phyloP scores from a whole-genome alignment of 2,797 vertebrate species.

The Rhinogobio ventralis region DNA sequence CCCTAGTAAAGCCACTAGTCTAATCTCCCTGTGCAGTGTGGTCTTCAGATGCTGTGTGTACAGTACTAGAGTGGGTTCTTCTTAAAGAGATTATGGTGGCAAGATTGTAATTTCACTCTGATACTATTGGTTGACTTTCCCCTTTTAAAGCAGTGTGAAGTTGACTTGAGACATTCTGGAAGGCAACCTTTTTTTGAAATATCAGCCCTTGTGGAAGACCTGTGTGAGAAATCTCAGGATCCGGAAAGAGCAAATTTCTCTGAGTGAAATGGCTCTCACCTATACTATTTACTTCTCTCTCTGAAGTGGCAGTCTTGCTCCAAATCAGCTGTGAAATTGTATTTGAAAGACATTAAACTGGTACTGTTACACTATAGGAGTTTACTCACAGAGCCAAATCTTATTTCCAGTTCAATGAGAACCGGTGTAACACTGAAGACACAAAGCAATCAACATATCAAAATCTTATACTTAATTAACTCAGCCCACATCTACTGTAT shows the following conservation, averaged over 20 bases:
- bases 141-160: conserved; percentile 64
- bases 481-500: no score
- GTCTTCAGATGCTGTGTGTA: conserved; percentile 1
- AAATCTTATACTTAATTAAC: neutral
- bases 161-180: conserved; percentile 58
- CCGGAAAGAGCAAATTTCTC: conserved; percentile 66
- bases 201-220: conserved; percentile 51
- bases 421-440: neutral
- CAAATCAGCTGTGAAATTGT: conserved; percentile 71
- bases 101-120: conserved; percentile 53
- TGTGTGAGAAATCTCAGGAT: conserved; percentile 68
- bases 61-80: conserved; percentile 26
- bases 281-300: conserved; percentile 60
- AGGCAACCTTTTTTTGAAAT: conserved; percentile 67
- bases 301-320: conserved; percentile 55
- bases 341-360: conserved; percentile 62
- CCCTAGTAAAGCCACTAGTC: neutral
- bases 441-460: neutral
- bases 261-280: conserved; percentile 66
- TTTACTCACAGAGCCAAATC: conserved; percentile 52
- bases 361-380: conserved; percentile 52
- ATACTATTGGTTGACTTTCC: conserved; percentile 56
- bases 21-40: neutral
- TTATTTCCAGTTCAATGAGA: conserved; percentile 47
- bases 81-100: conserved; percentile 34